Evolutionary conservation across 2,113 vertebrate species (phyloP), one percentile per base, ranked within the genome.

Genomic region (Microcebus ravelobensis): DNA sequence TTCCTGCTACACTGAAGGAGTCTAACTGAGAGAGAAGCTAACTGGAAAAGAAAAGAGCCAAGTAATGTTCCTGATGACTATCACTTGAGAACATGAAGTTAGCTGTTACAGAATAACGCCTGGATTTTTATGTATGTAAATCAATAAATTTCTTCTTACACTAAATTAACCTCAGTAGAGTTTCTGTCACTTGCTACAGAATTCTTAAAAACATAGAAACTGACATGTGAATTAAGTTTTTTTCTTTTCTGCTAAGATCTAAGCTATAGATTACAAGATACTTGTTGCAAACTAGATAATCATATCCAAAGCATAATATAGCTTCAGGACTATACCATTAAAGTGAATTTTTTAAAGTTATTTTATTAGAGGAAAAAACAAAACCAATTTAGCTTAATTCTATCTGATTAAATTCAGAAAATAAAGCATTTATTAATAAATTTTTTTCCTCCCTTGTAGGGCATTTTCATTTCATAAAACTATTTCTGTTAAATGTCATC

Each of bases 381-480:
- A 88, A 80, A 31, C 36, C 65, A 95, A 81, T 70, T 80, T 85
- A 70, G 21, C 34, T 81, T 86, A 76, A 80, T 83, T 94, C 42
- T 93, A 81, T 45, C 67, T 81, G 79, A 76, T 52, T 84, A 93
- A 87, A 34, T 87, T 94, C 27, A 83, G 8, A 95, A 80, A 90
- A 95, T n/a, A 93, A 86, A 81, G 8, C 29, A 90, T 34, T 68
- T 86, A 45, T 61, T 95, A 95, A 87, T 87, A 97, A 93, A 87
- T 45, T 85, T 70, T 29, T 52, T 50, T 4, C 27, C 71, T 76
- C 17, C 55, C 25, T 94, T 90, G 39, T 63, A 12, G n/a, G 52
- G n/a, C 85, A 94, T 87, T 96, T 97, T 92, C 48, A 81, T 85
- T 89, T 92, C 36, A 90, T 84, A 71, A 90, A 90, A 68, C 57